phyloP scores from a whole-genome alignment of 2,797 vertebrate genomes.

The Protonibea diacanthus region DNA sequence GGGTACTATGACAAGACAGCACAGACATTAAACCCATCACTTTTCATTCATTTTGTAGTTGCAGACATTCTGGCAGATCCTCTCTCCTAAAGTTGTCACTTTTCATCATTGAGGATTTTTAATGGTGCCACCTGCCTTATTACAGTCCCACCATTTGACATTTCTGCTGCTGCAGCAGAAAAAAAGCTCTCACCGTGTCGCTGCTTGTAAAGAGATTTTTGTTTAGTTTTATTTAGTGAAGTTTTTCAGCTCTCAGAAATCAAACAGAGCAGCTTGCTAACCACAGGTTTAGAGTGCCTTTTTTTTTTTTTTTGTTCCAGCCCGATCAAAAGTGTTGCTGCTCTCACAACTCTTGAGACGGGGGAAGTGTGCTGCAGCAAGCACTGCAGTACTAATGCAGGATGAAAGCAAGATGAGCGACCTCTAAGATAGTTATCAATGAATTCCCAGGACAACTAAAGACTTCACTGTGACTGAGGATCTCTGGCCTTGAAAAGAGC shows the following conservation, averaged over 20 bases:
- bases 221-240: conserved; percentile 16
- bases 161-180: conserved; percentile 45
- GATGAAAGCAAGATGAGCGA: conserved; percentile 72
- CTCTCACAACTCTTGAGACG: conserved; percentile 29
- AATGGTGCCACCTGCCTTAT: conserved; percentile 61
- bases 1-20: conserved; percentile 20
- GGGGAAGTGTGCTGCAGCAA: conserved; percentile 58
- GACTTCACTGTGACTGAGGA: conserved; percentile 51
- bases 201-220: conserved; percentile 7
- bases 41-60: conserved; percentile 52
- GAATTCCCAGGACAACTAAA: conserved; percentile 61
- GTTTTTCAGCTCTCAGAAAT: conserved; percentile 21
- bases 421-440: conserved; percentile 69
- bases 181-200: conserved; percentile 9
- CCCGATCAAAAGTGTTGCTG: conserved; percentile 22
- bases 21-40: conserved; percentile 50
- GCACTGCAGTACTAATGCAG: conserved; percentile 75
- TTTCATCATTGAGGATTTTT: conserved; percentile 63
- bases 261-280: conserved; percentile 17
- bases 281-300: conserved; percentile 24
- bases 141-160: conserved; percentile 35
- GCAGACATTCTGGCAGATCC: conserved; percentile 51
- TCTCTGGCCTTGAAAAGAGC: conserved; percentile 47
- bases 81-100: conserved; percentile 67
- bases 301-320: conserved; percentile 19